A percentile compares a stretch with the other conserved stretches of the same genome.
These are phyloP conservation scores for Scarus forsteni DNA, from an alignment of 2,797 vertebrate genomes.

Conservation along the genomic window DNA sequence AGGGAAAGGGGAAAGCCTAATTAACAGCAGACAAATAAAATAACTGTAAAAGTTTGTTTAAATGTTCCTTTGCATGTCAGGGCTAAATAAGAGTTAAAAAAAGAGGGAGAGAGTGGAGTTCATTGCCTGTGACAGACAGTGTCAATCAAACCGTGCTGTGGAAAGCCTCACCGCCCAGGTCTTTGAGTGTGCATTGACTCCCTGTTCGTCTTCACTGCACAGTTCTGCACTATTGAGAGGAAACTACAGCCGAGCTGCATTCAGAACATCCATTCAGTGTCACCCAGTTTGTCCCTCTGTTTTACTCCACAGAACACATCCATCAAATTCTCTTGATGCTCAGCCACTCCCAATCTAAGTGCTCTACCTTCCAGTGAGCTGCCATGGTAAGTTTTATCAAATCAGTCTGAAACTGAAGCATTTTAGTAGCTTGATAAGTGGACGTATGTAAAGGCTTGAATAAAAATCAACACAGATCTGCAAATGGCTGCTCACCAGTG, in stretches of 20 bases:
- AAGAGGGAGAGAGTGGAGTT: constrained; percentile 39
- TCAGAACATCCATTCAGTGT: neutral
- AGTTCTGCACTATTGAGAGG: constrained; percentile 17
- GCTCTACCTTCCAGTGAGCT: neutral
- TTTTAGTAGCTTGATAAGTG: too few relatives aligned
- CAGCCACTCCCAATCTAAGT: neutral
- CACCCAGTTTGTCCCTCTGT: neutral
- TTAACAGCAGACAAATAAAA: constrained; percentile 39
- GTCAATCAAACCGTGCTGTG: constrained; percentile 72
- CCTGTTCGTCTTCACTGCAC: constrained; percentile 65
- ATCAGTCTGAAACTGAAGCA: neutral
- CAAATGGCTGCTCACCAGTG: too few relatives aligned
- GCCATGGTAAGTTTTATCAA: too few relatives aligned
- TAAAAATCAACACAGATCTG: too few relatives aligned
- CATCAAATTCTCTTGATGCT: neutral
- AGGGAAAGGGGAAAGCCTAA: constrained; percentile 22
- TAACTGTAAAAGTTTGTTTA: constrained; percentile 14
- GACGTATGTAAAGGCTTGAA: too few relatives aligned
- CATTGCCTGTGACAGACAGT: constrained; percentile 62
- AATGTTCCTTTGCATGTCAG: neutral
- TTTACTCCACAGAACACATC: neutral
- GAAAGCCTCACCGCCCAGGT: constrained; percentile 59
- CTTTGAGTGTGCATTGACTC: constrained; percentile 61
- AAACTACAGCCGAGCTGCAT: constrained; percentile 14
- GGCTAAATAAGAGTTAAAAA: neutral